These are phyloP conservation scores for Gadopsis marmoratus DNA, from an alignment of 2,797 vertebrate species.

Conservation along the genomic window DNA sequence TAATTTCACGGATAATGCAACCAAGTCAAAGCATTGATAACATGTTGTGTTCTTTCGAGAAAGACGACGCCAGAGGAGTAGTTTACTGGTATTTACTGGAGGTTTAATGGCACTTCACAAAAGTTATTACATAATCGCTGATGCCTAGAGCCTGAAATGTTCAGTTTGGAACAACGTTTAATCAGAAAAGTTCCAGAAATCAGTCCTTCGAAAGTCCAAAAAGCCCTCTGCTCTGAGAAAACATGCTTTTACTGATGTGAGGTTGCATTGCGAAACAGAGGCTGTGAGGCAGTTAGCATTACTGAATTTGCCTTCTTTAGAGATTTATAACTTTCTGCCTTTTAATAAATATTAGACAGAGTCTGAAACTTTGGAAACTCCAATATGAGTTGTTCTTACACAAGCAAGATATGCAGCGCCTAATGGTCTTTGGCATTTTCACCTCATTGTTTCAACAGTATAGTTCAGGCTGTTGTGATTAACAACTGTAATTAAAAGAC, in stretches of 20 bases:
- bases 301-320: not conserved
- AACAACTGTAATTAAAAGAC: not conserved
- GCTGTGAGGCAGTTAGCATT: not conserved
- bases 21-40: slow-evolving; percentile 7
- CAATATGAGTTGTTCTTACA: no score
- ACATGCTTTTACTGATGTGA: not conserved
- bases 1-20: slow-evolving; percentile 11
- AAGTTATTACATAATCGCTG: slow-evolving; percentile 12
- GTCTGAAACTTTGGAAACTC: slow-evolving; percentile 3
- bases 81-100: slow-evolving; percentile 9
- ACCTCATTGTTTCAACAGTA: not conserved
- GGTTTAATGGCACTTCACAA: not conserved
- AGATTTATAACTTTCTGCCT: slow-evolving; percentile 2
- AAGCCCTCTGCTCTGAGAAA: not conserved
- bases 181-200: not conserved
- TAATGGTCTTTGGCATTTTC: slow-evolving; percentile 2
- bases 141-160: not conserved
- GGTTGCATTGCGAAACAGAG: not conserved
- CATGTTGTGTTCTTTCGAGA: not conserved
- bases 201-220: not conserved
- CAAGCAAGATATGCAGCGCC: not conserved
- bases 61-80: not conserved
- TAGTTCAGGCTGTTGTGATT: not conserved
- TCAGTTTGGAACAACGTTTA: not conserved
- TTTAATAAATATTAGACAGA: slow-evolving; percentile 11